Conservation (phyloP, 2,797 vertebrate genomes). For the Chrosomus eos region DNA sequence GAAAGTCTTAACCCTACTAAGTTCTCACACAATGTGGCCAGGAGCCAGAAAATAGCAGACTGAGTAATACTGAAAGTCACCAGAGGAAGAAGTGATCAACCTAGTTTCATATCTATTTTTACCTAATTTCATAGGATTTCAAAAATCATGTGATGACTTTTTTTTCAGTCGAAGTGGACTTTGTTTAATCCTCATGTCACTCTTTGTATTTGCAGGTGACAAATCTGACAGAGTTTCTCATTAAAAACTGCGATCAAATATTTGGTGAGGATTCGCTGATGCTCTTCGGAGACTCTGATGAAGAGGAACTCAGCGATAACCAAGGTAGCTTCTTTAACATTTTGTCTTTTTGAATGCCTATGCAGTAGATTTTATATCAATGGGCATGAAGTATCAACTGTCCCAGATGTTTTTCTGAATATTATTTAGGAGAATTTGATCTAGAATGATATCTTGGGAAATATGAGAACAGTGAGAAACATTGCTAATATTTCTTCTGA, state of each 20-base stretch:
- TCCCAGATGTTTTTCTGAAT: neutral
- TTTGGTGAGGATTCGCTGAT: constrained; percentile 74
- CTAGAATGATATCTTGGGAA: neutral
- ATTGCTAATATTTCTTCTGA: neutral
- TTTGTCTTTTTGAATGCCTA: neutral
- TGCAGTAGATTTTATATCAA: neutral
- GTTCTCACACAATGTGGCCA: constrained; percentile 23
- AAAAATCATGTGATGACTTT: constrained; percentile 42
- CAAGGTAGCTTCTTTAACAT: constrained; percentile 72
- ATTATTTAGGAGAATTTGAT: neutral
- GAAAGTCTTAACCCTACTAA: neutral
- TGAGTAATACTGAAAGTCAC: constrained; percentile 35
- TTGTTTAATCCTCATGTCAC: constrained; percentile 1
- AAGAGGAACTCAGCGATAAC: constrained; percentile 74
- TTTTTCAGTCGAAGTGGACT: constrained; percentile 28
- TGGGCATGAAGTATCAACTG: neutral
- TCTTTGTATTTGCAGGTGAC: constrained; percentile 73
- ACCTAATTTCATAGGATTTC: constrained; percentile 7
- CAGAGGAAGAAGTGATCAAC: constrained; percentile 8
- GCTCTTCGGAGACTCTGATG: constrained; percentile 61
- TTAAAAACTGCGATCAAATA: constrained; percentile 80
- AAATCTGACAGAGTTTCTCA: constrained; percentile 80
- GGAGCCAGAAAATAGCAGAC: neutral
- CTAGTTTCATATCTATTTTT: constrained; percentile 2
- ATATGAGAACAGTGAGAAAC: neutral